Evolutionary conservation across 1,140 invertebrate species (phyloP), one percentile per base, ranked within the genome.

Genomic region (Parasteatoda tepidariorum): DNA sequence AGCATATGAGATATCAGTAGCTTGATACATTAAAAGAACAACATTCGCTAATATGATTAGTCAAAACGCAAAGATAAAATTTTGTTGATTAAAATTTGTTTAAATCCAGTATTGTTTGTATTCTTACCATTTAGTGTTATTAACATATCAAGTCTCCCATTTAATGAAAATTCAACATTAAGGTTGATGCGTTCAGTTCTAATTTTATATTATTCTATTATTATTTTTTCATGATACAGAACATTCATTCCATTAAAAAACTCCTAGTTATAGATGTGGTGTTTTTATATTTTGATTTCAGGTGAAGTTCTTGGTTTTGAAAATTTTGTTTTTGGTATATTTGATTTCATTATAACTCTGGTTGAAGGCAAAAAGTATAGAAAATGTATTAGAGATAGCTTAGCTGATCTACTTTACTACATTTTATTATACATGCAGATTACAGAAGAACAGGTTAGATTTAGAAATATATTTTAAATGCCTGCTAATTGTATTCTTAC

Each of bases 361-460:
- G 90, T 94, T 13, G 92, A 94, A 75, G 90, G 89, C 28, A 90
- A 91, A 59, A 91, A 91, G 79, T 92, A 93, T 84, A 90, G 91
- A 1, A 90, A 90, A 82, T 89, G 92, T n/a, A 89, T 95, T 0
- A 92, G 92, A 85, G 92, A 92, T 86, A 92, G 92, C 2, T 86
- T 94, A 30, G 89, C 92, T 28, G 93, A 95, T 87, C 89, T 95
- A 3, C 90, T 95, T 62, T 95, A 94, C 87, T 94, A 94, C 86
- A 90, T 93, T 26, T 91, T 95, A 54, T 90, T 94, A 38, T 94
- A 93, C 84, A 93, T 93, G 92, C 93, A 95, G 90, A 92, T 95
- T 73, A 94, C 93, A 4, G 92, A 94, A 83, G 93, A 95, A 86
- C 93, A 94, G 89, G 92, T 92, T 73, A 85, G 74, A 71, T 18